These are phyloP conservation scores for Iselma pallidipennis DNA, from an alignment of 2,888 invertebrate genomes.

Conservation along the genomic window DNA sequence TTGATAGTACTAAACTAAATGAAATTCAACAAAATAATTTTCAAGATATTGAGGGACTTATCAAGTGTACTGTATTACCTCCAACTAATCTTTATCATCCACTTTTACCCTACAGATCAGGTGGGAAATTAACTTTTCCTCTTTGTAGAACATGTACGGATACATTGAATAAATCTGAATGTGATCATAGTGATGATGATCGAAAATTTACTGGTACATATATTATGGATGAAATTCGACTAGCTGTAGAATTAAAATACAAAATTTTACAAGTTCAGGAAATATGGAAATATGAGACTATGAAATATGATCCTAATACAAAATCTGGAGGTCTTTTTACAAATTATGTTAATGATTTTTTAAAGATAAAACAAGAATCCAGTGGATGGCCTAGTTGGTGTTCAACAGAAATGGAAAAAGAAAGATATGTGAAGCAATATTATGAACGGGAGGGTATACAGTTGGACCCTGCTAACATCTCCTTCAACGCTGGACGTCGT, in stretches of 20 bases:
- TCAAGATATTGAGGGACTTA: conserved; percentile 20
- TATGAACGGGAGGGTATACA: too few species aligned
- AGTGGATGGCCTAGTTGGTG: too few species aligned
- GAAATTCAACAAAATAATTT: too few species aligned
- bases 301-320: background rate
- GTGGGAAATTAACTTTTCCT: conserved; percentile 41
- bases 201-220: conserved; percentile 7
- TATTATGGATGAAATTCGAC: background rate
- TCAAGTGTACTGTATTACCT: conserved; percentile 27
- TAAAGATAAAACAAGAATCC: too few species aligned
- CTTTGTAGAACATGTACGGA: conserved; percentile 37
- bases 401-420: too few species aligned
- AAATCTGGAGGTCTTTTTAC: conserved; percentile 6
- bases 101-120: conserved; percentile 26
- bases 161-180: background rate
- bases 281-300: conserved; percentile 1
- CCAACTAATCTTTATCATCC: conserved; percentile 28
- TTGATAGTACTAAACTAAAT: conserved; percentile 4
- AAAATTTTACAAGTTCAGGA: background rate
- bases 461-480: too few species aligned
- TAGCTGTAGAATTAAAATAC: too few species aligned
- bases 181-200: conserved; percentile 5
- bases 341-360: too few species aligned
- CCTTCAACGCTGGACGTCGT: too few species aligned
- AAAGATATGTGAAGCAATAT: too few species aligned